Evolutionary conservation across 30 jellyfish, hydroid and myxozoan genomes (phyloP), one percentile per base, ranked within the genome.

Genomic region (Rhopilema esculentum): DNA sequence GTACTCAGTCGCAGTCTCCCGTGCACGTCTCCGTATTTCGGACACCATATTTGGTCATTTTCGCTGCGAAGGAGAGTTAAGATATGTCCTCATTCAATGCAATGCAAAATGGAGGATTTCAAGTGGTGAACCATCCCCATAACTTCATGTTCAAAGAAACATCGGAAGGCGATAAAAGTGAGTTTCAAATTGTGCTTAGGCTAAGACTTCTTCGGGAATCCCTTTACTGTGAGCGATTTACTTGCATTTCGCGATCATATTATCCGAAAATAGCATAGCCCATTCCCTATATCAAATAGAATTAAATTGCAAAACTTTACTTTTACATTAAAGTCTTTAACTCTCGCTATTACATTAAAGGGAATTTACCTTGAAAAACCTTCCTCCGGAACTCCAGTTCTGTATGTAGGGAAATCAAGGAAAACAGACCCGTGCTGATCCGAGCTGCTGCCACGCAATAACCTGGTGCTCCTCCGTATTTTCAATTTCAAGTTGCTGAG

Each of bases 1-100:
- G 87, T 73, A 52, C 83, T 73, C 50, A 75, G 67, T 74, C 94
- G 83, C 26, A 85, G 70, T 69, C 74, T 85, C 24, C 94, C 94
- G 0, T 75, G 94, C 26, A 48, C 51, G 17, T 19, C 9, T 4
- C 94, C 84, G 49, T 28, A 74, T 49, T 85, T 75, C 19, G 76
- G 79, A 21, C 48, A 16, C 31, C 25, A n/a, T 19, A 1, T 29
- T 6, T n/a, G 23, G 26, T 52, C 74, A 19, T 53, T 48, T 16
- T 23, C 0, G 0, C 91, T 82, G 83, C 26, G 49, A 68, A 33
- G 28, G 52, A 40, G 12, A 40, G n/a, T n/a, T n/a, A n/a, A n/a
- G n/a, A 76, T 23, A 19, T 72, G 15, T 22, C 16, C 52, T 69
- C 64, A 21, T 69, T 15, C 19, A 20, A 19, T 28, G n/a, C 64